Evolutionary conservation across 2,113 vertebrate genomes (phyloP).

Genomic region (Eretmochelys imbricata): DNA sequence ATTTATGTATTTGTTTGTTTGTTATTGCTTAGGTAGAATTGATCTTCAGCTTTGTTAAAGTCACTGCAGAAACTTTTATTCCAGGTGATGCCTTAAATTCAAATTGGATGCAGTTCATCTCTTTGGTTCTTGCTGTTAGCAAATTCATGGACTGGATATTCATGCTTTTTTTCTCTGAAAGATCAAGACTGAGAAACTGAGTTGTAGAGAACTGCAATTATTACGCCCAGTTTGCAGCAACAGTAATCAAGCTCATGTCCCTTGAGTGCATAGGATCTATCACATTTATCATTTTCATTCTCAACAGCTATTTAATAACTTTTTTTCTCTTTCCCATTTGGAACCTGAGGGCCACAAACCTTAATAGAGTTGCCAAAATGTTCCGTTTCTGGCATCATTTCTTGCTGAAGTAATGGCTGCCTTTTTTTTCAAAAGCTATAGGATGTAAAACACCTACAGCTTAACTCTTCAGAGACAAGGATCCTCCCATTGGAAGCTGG

Average conservation of each 20-base stretch:
- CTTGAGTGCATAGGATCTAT: conserved; percentile 51
- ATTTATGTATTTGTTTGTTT: conserved; percentile 9
- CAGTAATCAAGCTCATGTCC: conserved; percentile 51
- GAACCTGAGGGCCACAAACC: not conserved
- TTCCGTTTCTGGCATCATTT: not conserved
- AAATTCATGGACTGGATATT: conserved; percentile 59
- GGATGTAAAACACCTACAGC: not conserved
- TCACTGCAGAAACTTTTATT: conserved; percentile 48
- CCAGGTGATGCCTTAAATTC: conserved; percentile 27
- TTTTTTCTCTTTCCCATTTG: not conserved
- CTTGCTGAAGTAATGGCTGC: not conserved
- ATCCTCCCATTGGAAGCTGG: not conserved
- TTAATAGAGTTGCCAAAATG: not conserved
- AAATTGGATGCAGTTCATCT: conserved; percentile 51
- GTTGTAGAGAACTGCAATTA: conserved; percentile 58
- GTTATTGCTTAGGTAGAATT: conserved; percentile 29
- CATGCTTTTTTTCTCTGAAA: conserved; percentile 38
- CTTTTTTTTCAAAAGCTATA: not conserved
- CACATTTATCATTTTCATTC: conserved; percentile 50
- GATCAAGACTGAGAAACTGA: conserved; percentile 56
- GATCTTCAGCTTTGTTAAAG: conserved; percentile 16
- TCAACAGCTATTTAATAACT: conserved; percentile 31
- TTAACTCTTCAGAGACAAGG: fast-evolving
- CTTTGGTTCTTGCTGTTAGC: conserved; percentile 56
- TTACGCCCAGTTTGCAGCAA: conserved; percentile 59